Conservation (phyloP, 2,888 invertebrate genomes). For the Holacanthella duospinosa region DNA sequence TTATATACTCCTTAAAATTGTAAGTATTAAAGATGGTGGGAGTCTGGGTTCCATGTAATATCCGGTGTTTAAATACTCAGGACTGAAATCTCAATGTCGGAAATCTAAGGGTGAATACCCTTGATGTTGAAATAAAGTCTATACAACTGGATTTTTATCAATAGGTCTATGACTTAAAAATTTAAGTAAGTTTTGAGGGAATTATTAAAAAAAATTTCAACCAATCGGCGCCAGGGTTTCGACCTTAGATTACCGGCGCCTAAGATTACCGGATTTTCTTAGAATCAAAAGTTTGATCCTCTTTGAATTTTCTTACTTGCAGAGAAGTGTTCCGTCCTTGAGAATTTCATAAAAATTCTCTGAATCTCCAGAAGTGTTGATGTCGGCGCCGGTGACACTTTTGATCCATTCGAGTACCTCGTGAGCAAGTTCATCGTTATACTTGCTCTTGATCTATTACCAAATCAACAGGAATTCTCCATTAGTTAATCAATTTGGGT, state of each 20-base stretch:
- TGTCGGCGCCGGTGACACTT: slow-evolving; percentile 69
- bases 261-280: no score
- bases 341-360: slow-evolving; percentile 86
- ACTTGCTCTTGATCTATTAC: slow-evolving; percentile 90
- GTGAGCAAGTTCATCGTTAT: slow-evolving; percentile 84
- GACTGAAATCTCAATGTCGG: no score
- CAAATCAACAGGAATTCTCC: not conserved
- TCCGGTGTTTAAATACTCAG: not conserved
- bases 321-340: slow-evolving; percentile 79
- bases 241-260: no score
- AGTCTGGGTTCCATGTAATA: no score
- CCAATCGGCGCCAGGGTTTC: no score
- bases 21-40: no score
- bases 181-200: no score
- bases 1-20: no score
- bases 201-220: no score
- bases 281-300: not conserved
- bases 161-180: no score
- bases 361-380: slow-evolving; percentile 78
- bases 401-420: slow-evolving; percentile 91
- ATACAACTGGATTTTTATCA: not conserved
- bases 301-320: slow-evolving; percentile 66
- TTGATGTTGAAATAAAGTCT: not conserved
- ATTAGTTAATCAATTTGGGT: no score
- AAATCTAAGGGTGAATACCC: no score